Evolutionary conservation across 1,140 invertebrate genomes (phyloP), one percentile per base, ranked within the genome.

Genomic region (Antheraea pernyi): DNA sequence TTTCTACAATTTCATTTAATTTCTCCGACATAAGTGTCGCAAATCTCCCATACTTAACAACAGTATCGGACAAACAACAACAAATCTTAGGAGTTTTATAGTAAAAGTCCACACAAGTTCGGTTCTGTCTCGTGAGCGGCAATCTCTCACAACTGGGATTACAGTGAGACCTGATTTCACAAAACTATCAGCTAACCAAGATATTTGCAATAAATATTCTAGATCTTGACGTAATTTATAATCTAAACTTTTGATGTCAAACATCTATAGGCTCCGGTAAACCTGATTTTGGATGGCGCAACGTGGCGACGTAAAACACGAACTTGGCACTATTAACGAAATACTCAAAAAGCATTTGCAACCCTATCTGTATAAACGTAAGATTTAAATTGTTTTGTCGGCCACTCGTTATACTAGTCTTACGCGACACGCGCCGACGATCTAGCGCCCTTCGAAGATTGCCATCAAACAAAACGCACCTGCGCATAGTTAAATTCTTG

Each of bases 71-170:
- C 19, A 59, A 80, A 75, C 71, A 75, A 77, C 67, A 77, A 77
- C 74, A 80, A 80, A 80, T 77, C 77, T 76, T 67, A 48, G 59
- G 74, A 80, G 69, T 82, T 80, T 73, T 30, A 67, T 74, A 69
- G 60, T 37, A 67, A 72, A 63, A 65, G 64, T 75, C 71, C 75
- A 80, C 77, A 75, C 36, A 42, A 72, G 73, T 72, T 75, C 63
- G 30, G 71, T 73, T 73, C 77, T 69, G 73, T 74, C 68, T 73
- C 53, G 53, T 58, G 63, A 59, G 39, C 59, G 75, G 80, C 80
- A 77, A 82, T 78, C 77, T 75, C 71, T 73, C 70, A 59, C 66
- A 59, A 67, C 59, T 68, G 76, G 68, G 59, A 67, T 79, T 75
- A 79, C 70, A 71, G 0, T 11, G 39, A 71, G 70, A 19, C 70